These are phyloP conservation scores for Heliconius cydno DNA, from an alignment of 2,888 invertebrate species.

Conservation along the genomic window DNA sequence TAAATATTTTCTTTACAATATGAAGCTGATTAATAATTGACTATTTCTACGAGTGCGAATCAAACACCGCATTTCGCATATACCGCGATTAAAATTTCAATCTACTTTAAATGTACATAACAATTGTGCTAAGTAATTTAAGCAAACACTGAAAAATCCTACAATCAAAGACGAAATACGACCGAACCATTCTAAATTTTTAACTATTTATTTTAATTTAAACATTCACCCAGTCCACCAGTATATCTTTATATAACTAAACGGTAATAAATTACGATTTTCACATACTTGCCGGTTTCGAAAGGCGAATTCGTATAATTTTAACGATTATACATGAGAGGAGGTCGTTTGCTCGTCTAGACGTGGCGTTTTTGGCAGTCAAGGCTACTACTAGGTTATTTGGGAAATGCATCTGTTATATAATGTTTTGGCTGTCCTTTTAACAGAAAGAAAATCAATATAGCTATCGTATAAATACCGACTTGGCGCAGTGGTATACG, in stretches of 20 bases:
- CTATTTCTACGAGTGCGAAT: no score
- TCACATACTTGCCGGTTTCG: slow-evolving; percentile 26
- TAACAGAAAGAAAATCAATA: slow-evolving; percentile 2
- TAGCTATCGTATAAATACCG: background rate
- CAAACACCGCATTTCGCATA: no score
- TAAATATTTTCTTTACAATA: no score
- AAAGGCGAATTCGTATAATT: slow-evolving; percentile 49
- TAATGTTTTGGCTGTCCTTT: slow-evolving; percentile 34
- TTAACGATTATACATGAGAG: slow-evolving; percentile 65
- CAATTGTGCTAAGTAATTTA: background rate
- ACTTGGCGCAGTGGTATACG: no score
- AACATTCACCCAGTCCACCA: background rate
- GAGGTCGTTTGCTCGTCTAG: slow-evolving; percentile 64
- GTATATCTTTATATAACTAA: background rate
- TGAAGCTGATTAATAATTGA: no score
- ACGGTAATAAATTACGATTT: slow-evolving; percentile 29
- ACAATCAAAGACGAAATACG: background rate
- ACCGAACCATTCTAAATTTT: background rate
- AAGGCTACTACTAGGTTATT: slow-evolving; percentile 55
- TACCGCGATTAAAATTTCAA: no score
- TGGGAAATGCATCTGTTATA: slow-evolving; percentile 28
- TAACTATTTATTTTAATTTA: background rate
- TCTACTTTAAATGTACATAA: no score
- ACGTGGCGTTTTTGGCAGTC: slow-evolving; percentile 73
- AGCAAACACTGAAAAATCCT: background rate